Conservation (phyloP, 1,140 invertebrate species). For the Acromyrmex echinatior region DNA sequence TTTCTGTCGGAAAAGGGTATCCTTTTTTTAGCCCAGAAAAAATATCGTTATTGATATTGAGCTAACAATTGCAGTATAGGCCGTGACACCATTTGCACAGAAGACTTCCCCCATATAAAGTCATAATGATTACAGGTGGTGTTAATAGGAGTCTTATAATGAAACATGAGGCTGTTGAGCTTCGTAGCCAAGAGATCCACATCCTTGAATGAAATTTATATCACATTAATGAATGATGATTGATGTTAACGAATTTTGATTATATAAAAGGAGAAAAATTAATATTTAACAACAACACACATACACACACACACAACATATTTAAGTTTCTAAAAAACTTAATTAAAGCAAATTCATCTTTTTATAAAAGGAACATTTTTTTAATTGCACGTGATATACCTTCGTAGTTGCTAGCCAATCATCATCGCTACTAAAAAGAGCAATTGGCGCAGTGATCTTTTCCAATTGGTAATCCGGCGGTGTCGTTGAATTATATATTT, state of each 20-base stretch:
- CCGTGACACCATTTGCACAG: slow-evolving; percentile 78
- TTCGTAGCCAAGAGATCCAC: slow-evolving; percentile 78
- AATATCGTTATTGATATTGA: slow-evolving; percentile 76
- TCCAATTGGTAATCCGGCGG: slow-evolving; percentile 89
- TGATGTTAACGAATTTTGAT: slow-evolving; percentile 34
- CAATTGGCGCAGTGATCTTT: slow-evolving; percentile 88
- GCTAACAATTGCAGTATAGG: slow-evolving; percentile 79
- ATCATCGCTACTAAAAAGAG: slow-evolving; percentile 89
- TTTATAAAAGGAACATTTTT: background rate
- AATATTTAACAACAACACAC: background rate
- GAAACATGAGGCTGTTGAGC: slow-evolving; percentile 80
- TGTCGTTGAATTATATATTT: slow-evolving; percentile 81
- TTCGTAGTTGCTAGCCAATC: slow-evolving; percentile 88
- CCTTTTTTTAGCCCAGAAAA: background rate
- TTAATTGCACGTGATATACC: slow-evolving; percentile 74
- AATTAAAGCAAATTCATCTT: slow-evolving; percentile 10
- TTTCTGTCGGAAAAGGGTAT: background rate
- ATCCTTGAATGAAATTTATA: slow-evolving; percentile 79
- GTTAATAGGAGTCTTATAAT: slow-evolving; percentile 77
- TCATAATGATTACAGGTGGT: slow-evolving; percentile 86
- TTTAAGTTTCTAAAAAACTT: background rate
- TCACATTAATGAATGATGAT: slow-evolving; percentile 29
- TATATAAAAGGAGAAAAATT: background rate
- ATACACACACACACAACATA: background rate
- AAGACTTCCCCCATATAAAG: slow-evolving; percentile 85